Base-by-base conservation (phyloP, 1,140 invertebrate genomes). In the Dendrolimus kikuchii region DNA sequence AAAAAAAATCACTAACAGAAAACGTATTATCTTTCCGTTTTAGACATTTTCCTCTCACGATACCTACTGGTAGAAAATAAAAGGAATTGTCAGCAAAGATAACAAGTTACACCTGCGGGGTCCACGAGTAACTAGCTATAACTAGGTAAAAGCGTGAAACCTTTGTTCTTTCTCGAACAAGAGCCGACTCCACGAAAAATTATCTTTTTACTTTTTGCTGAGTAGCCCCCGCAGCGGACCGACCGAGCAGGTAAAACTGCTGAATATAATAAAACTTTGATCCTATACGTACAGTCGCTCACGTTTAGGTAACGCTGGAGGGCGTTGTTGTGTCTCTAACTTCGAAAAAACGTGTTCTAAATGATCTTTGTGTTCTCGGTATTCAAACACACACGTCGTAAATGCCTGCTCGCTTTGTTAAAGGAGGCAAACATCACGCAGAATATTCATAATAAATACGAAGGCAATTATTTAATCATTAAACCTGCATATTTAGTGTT, bases 141-240 rank as follows among this genome's bases (percentile, higher is more conserved):
- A 78, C 76, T 77, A 74, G 72, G 74, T 76, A 79, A 78, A 51
- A 71, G 60, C 60, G 65, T 71, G 65, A 69, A 70, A 70, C 72
- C 77, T 81, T 84, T 82, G 77, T 84, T 81, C 75, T 80, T 77
- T 70, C 67, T 60, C 75, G 68, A 64, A 62, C 62, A 69, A 66
- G 62, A 56, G 64, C 54, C 58, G 70, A 65, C 66, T 77, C 71
- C 57, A 74, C 72, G 71, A 80, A 77, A 79, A 75, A 76, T 74
- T 77, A 75, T 81, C 74, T 80, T 81, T 83, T 77, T 81, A 68
- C 61, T 73, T 84, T 81, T 81, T 81, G 78, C 74, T 57, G 70
- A 71, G 66, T 64, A 63, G 67, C 61, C 64, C 68, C 62, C 58
- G 55, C 50, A 57, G 55, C 60, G 64, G 62, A 64, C 64, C 60